Percentiles rank a stretch among this genome's conserved stretches.
These are phyloP conservation scores for Formica exsecta DNA, from an alignment of 1,140 invertebrate genomes.

Conservation along the genomic window DNA sequence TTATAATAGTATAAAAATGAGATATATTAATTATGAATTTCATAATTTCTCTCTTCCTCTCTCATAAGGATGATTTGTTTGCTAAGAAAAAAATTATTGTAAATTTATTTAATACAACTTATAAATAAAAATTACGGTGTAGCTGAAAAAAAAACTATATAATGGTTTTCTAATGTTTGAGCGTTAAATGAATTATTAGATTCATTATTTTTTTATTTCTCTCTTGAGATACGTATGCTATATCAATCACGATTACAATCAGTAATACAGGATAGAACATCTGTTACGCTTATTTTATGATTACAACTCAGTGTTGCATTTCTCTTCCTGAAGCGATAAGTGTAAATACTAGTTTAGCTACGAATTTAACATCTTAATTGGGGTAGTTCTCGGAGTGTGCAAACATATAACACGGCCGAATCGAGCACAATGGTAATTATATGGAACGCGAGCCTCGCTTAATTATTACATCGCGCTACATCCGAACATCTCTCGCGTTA, in stretches of 20 bases:
- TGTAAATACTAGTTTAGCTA: slow-evolving; percentile 58
- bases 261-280: slow-evolving; percentile 44
- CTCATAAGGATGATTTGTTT: background rate
- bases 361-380: slow-evolving; percentile 59
- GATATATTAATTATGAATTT: background rate
- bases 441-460: slow-evolving; percentile 23
- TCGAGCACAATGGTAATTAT: slow-evolving; percentile 55
- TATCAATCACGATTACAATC: slow-evolving; percentile 42
- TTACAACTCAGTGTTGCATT: slow-evolving; percentile 21
- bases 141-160: background rate
- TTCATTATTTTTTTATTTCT: slow-evolving; percentile 32
- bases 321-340: slow-evolving; percentile 54
- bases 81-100: background rate
- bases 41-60: background rate
- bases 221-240: slow-evolving; percentile 17
- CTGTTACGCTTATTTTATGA: slow-evolving; percentile 46
- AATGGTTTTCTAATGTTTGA: background rate
- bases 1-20: background rate
- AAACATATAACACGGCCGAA: slow-evolving; percentile 41
- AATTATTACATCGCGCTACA: slow-evolving; percentile 28
- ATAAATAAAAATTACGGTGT: background rate
- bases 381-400: slow-evolving; percentile 54
- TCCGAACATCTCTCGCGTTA: background rate
- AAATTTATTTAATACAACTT: background rate
- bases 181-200: slow-evolving; percentile 12